A percentile compares a stretch with the other conserved stretches of the same genome.
These are phyloP conservation scores for Solenopsis invicta DNA, from an alignment of 1,140 invertebrate species.

Conservation along the genomic window DNA sequence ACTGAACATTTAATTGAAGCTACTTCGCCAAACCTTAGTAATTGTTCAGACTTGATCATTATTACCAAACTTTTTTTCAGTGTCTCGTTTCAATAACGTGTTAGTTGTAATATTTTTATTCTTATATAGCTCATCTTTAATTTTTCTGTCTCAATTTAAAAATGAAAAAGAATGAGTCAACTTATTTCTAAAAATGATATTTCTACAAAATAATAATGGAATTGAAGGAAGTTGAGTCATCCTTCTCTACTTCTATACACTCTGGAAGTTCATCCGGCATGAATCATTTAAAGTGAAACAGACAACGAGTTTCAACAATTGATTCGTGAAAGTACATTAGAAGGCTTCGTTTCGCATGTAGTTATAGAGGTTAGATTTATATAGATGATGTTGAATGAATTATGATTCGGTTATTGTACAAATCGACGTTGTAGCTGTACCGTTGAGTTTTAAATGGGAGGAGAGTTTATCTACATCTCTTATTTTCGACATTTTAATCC, in stretches of 20 bases:
- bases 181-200: not conserved
- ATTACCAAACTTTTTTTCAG: too few species aligned
- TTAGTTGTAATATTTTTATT: not conserved
- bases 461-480: conserved; percentile 36
- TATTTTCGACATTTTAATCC: conserved; percentile 54
- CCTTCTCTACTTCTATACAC: not conserved
- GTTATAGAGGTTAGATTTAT: conserved; percentile 43
- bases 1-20: too few species aligned
- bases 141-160: not conserved
- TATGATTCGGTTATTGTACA: conserved; percentile 49
- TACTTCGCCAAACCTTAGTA: too few species aligned
- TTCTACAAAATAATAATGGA: conserved; percentile 19
- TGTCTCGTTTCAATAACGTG: not conserved
- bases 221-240: conserved; percentile 1
- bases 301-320: conserved; percentile 14
- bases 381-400: conserved; percentile 49
- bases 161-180: not conserved
- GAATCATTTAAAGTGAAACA: conserved; percentile 35
- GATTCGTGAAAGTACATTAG: conserved; percentile 51
- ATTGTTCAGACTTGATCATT: too few species aligned
- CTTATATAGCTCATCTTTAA: not conserved
- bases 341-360: conserved; percentile 36
- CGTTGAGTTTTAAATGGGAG: conserved; percentile 2
- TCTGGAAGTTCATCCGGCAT: conserved; percentile 16
- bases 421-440: conserved; percentile 28